Conservation (phyloP, 2,797 vertebrate genomes). For the Labroides dimidiatus region DNA sequence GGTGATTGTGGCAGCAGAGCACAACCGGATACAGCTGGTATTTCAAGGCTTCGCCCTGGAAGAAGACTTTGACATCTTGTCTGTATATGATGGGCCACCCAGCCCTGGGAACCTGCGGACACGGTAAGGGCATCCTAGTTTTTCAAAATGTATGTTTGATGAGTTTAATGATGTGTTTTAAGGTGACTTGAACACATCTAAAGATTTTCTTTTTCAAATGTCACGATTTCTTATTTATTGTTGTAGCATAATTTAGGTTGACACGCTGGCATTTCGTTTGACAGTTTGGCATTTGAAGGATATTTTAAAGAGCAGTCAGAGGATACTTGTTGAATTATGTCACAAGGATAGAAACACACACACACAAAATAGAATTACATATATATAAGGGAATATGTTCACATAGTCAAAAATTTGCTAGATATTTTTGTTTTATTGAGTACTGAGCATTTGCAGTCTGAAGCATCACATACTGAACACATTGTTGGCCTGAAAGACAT, state of each 20-base stretch:
- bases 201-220: neutral
- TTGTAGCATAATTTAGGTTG: neutral
- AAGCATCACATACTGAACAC: no score
- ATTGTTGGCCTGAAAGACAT: no score
- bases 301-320: neutral
- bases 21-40: slow-evolving; percentile 97
- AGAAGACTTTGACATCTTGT: slow-evolving; percentile 97
- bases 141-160: neutral
- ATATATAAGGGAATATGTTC: neutral
- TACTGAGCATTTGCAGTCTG: no score
- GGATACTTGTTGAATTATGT: neutral
- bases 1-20: slow-evolving; percentile 93
- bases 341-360: neutral
- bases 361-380: no score
- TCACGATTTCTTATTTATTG: neutral
- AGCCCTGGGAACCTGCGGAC: slow-evolving; percentile 93
- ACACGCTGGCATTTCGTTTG: neutral
- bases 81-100: slow-evolving; percentile 94
- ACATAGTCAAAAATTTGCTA: neutral
- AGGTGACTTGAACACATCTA: neutral
- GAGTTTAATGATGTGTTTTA: neutral
- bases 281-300: slow-evolving; percentile 7
- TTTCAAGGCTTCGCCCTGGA: slow-evolving; percentile 98
- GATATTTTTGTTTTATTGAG: no score
- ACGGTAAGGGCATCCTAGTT: slow-evolving; percentile 82